A percentile compares a stretch with the other conserved stretches of the same genome.
These are phyloP conservation scores for Caretta caretta DNA, from an alignment of 2,113 vertebrate species.

Conservation along the genomic window DNA sequence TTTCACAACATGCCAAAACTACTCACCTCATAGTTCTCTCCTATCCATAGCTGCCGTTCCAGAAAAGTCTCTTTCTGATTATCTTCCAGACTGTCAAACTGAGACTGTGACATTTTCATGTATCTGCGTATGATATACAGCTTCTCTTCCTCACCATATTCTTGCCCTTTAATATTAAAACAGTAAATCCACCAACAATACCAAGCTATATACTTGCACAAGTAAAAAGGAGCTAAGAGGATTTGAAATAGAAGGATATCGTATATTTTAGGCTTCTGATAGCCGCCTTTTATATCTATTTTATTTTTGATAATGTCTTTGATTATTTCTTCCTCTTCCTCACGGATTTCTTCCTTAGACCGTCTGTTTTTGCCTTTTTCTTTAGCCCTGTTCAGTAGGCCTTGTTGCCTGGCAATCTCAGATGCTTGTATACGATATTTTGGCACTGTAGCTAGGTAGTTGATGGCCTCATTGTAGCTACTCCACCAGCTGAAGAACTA, in stretches of 20 bases:
- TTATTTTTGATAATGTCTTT: slow-evolving; percentile 97
- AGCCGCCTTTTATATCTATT: slow-evolving; percentile 98
- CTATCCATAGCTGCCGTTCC: slow-evolving; percentile 90
- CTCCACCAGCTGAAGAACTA: slow-evolving; percentile 99
- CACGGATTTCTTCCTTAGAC: slow-evolving; percentile 94
- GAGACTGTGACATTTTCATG: slow-evolving; percentile 96
- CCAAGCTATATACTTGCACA: slow-evolving; percentile 88
- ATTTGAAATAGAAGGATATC: slow-evolving; percentile 96
- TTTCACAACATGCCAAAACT: neutral
- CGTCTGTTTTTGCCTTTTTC: slow-evolving; percentile 94
- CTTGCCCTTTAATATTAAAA: slow-evolving; percentile 91
- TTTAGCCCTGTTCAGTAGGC: slow-evolving; percentile 92
- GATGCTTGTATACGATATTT: slow-evolving; percentile 96
- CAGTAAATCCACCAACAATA: slow-evolving; percentile 91
- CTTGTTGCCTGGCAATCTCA: slow-evolving; percentile 94
- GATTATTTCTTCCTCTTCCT: slow-evolving; percentile 96
- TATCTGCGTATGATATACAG: slow-evolving; percentile 92
- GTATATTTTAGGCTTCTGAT: slow-evolving; percentile 93
- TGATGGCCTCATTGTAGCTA: slow-evolving; percentile 97
- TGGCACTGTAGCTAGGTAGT: slow-evolving; percentile 93
- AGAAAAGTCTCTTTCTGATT: slow-evolving; percentile 86
- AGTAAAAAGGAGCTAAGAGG: slow-evolving; percentile 88
- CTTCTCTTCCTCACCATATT: slow-evolving; percentile 92
- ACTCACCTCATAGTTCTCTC: slow-evolving; percentile 93
- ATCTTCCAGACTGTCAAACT: slow-evolving; percentile 95